Evolutionary conservation across 1,140 invertebrate species (phyloP), one percentile per base, ranked within the genome.

Genomic region (Drosophila eugracilis): DNA sequence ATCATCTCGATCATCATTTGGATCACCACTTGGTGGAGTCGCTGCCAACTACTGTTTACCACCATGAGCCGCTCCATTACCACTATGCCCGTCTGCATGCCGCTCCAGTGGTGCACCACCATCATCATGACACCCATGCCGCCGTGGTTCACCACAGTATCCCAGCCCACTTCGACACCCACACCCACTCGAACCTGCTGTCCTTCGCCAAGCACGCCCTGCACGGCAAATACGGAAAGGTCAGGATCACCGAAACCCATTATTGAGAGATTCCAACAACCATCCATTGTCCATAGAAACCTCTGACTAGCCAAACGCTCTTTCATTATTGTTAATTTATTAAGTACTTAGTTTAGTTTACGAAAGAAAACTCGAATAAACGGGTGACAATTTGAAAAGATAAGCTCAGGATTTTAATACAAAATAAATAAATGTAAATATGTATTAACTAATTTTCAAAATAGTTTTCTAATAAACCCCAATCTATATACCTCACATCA

Each of bases 161-260:
- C 14, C 89, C 89, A 0, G 78, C 79, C 42, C 84, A 89, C 41
- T 50, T 79, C 45, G 81, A 91, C 41, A 66, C 74, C 14, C 78
- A 89, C 36, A 80, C 62, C 26, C 89, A 89, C 32, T 62, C 80
- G 24, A 85, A 90, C 59, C 52, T 91, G 10, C 41, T 91, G 65
- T 70, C 89, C 70, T 88, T 91, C 53, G 90, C 89, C 69, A 91
- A 91, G 21, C 89, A 91, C 47, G 75, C 89, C 30, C 63, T 91
- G 45, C 89, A 91, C 21, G 89, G 85, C 30, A 91, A 91, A 53
- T 91, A 78, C 21, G 89, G 90, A 59, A 91, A 91, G 55, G 85
- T 91, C 36, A 75, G 72, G 58, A 89, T 91, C 52, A 91, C 86
- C 21, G 90, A 91, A 72, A 91, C 83, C 14, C 90, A 90, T 81